Conservation (phyloP, 1,140 invertebrate genomes). For the Drosophila subpulchrella region DNA sequence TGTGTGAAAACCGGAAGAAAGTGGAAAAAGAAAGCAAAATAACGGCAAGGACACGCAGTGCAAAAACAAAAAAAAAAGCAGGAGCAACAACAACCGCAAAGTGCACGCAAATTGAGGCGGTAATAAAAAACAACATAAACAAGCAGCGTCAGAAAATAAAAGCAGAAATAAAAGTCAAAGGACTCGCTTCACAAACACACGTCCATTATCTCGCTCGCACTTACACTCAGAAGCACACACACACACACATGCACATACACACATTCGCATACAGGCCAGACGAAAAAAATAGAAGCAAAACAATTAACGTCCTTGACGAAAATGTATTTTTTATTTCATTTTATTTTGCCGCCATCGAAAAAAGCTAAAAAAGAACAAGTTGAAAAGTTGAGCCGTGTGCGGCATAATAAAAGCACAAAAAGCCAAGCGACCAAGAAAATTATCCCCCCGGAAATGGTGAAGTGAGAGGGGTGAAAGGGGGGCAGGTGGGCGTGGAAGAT, state of each 20-base stretch:
- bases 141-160: slow-evolving; percentile 52
- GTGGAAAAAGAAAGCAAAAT: slow-evolving; percentile 68
- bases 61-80: slow-evolving; percentile 21
- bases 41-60: slow-evolving; percentile 73
- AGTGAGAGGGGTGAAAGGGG: not conserved
- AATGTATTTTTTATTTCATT: slow-evolving; percentile 70
- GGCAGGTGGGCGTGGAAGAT: slow-evolving; percentile 8
- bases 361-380: slow-evolving; percentile 68
- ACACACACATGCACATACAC: slow-evolving; percentile 7
- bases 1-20: slow-evolving; percentile 27
- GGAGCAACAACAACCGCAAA: slow-evolving; percentile 57
- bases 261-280: slow-evolving; percentile 35
- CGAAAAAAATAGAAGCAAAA: slow-evolving; percentile 83
- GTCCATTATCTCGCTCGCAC: slow-evolving; percentile 4
- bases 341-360: slow-evolving; percentile 62
- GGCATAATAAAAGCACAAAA: slow-evolving; percentile 68
- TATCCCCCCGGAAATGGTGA: slow-evolving; percentile 33
- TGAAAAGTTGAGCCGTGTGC: slow-evolving; percentile 69
- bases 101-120: slow-evolving; percentile 77
- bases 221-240: slow-evolving; percentile 13
- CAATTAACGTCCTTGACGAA: slow-evolving; percentile 83
- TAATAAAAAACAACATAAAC: slow-evolving; percentile 72
- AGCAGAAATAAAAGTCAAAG: slow-evolving; percentile 78
- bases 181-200: slow-evolving; percentile 37
- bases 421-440: slow-evolving; percentile 65